Percentiles rank a stretch among this genome's conserved stretches.
Conservation (phyloP, 2,113 vertebrate species). For the Melanerpes aurifrons region DNA sequence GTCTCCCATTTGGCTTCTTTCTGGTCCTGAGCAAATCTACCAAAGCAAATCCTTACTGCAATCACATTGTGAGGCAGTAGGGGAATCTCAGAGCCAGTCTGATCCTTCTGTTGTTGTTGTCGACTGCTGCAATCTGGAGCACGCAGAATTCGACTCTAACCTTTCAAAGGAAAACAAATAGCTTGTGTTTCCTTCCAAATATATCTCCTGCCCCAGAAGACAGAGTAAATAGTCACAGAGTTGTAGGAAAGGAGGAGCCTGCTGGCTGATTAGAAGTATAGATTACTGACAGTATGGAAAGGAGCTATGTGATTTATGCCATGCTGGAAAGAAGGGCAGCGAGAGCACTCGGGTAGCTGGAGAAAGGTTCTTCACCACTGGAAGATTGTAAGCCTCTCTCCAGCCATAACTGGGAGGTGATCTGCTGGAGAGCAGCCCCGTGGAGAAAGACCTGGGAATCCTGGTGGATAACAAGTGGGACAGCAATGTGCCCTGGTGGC, state of each 20-base stretch:
- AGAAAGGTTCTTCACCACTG: not conserved
- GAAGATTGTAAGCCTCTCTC: not conserved
- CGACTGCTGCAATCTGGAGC: conserved; percentile 1
- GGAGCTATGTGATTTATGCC: not conserved
- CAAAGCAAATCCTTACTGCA: not conserved
- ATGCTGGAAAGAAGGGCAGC: conserved; percentile 9
- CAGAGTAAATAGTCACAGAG: not conserved
- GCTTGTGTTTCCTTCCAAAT: conserved; percentile 44
- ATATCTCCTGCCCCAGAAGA: conserved; percentile 4
- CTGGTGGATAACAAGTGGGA: no score
- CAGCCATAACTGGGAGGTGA: not conserved
- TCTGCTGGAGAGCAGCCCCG: no score
- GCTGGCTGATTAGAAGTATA: conserved; percentile 49
- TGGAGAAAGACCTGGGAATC: no score
- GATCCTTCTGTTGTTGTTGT: not conserved
- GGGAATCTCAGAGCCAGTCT: not conserved
- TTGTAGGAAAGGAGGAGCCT: conserved; percentile 4
- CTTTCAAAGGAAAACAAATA: conserved; percentile 45
- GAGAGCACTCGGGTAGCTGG: not conserved
- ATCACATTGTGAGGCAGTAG: not conserved
- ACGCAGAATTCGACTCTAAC: not conserved
- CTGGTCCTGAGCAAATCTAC: not conserved
- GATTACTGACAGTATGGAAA: conserved; percentile 41
- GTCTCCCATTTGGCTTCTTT: not conserved
- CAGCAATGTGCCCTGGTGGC: no score